phyloP scores from a whole-genome alignment of 2,113 vertebrate species.

The Patagioenas fasciata region DNA sequence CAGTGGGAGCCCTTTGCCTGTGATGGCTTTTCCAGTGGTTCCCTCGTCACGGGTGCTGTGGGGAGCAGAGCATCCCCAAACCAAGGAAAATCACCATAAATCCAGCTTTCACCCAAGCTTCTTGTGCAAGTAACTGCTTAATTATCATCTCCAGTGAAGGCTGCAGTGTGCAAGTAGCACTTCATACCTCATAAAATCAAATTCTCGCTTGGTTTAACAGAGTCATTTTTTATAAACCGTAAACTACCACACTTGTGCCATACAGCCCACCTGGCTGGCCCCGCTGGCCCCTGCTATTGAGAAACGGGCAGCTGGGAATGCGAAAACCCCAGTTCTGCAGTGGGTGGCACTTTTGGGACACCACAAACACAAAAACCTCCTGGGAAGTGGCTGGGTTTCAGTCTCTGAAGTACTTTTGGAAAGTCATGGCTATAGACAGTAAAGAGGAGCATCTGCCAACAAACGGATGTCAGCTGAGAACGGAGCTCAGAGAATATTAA shows the following conservation, averaged over 20 bases:
- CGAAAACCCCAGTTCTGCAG: not conserved
- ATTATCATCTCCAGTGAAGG: not conserved
- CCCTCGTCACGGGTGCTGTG: too few species aligned
- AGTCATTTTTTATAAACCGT: not conserved
- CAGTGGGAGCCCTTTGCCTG: too few species aligned
- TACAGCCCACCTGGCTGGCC: not conserved
- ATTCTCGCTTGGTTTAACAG: not conserved
- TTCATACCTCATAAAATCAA: not conserved
- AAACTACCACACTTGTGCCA: not conserved
- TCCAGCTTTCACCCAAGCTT: not conserved
- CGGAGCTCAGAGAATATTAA: not conserved
- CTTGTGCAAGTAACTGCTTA: not conserved
- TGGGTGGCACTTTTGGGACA: not conserved
- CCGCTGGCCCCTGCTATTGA: not conserved
- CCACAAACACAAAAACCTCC: not conserved
- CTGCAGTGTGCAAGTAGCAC: not conserved
- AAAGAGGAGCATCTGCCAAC: not conserved
- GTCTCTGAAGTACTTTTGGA: not conserved
- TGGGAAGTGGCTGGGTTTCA: not conserved
- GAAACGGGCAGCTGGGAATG: not conserved
- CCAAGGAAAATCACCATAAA: not conserved
- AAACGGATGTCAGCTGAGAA: not conserved
- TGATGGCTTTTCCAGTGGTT: not conserved
- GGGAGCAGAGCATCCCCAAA: not conserved
- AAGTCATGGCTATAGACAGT: fast-evolving